phyloP scores from a whole-genome alignment of 2,797 vertebrate species.

The Carcharodon carcharias region DNA sequence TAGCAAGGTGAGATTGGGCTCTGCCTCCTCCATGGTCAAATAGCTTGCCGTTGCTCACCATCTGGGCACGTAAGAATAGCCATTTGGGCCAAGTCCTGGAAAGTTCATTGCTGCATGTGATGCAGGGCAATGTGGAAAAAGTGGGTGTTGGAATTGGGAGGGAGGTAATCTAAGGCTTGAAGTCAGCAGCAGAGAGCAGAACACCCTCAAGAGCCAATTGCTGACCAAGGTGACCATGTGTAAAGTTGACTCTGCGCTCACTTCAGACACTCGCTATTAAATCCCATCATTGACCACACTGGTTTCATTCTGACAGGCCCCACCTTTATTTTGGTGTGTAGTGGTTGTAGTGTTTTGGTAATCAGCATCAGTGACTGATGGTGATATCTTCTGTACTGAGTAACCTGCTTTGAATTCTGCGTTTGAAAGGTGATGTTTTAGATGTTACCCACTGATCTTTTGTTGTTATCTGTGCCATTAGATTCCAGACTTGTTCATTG shows the following conservation, averaged over 20 bases:
- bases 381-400: background rate
- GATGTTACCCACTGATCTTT: background rate
- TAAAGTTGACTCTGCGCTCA: background rate
- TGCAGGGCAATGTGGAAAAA: background rate
- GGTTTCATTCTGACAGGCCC: background rate
- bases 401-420: background rate
- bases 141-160: too few relatives aligned
- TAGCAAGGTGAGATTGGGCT: background rate
- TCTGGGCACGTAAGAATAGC: background rate
- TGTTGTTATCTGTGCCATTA: background rate
- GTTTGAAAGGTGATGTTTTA: background rate
- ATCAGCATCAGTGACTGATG: background rate
- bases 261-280: background rate
- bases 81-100: background rate
- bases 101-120: background rate
- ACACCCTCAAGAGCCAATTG: background rate
- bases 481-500: constrained; percentile 12
- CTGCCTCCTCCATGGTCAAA: background rate
- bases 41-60: background rate
- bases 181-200: background rate
- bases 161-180: background rate
- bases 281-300: background rate
- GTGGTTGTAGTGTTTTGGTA: background rate
- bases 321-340: background rate
- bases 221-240: background rate